Base-by-base conservation (phyloP, 1,140 invertebrate species). In the Archegozetes longisetosus region DNA sequence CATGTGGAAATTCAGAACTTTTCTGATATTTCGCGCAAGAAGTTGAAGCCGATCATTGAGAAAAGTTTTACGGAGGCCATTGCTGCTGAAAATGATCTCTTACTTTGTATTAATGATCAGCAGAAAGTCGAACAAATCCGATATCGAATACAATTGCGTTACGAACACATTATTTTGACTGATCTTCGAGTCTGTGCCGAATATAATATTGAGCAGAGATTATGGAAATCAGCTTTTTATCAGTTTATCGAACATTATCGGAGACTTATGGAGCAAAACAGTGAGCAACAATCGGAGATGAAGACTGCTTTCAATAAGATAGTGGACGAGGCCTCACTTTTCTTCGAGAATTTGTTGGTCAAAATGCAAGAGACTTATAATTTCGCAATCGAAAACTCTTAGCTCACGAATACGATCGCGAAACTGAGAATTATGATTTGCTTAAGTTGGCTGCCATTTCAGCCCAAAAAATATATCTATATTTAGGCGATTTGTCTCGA, bases 211-310 rank as follows among this genome's bases (percentile, higher is more conserved):
- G 90, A 94, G 68, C 83, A 88, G 67, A 80, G 85, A 68, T 82
- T 94, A 69, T 94, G 90, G 90, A 92, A 92, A 58, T 48, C 89
- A 60, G 74, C 88, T 0, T 94, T 87, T 72, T 87, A 94, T 68
- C 88, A 89, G 70, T 82, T 92, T 27, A 90, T 93, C 62, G 88
- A 93, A 72, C 76, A 83, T 56, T 73, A 86, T 63, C 74, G 84
- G 63, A 82, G 87, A 71, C 76, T 76, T 51, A 78, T 84, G 67
- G 67, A 70, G 20, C 76, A 79, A 28, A 50, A 66, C 13, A 48
- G 22, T 55, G 74, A 77, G 58, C 66, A 75, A 2, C 69, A 71
- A 61, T 77, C 80, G 4, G 70, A 79, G 64, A 79, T 81, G 62
- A 83, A 83, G 62, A 72, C 79, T 62, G 76, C 81, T 29, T 75